Evolutionary conservation across 2,113 vertebrate species (phyloP), one percentile per base, ranked within the genome.

Genomic region (Brachyistius frenatus): DNA sequence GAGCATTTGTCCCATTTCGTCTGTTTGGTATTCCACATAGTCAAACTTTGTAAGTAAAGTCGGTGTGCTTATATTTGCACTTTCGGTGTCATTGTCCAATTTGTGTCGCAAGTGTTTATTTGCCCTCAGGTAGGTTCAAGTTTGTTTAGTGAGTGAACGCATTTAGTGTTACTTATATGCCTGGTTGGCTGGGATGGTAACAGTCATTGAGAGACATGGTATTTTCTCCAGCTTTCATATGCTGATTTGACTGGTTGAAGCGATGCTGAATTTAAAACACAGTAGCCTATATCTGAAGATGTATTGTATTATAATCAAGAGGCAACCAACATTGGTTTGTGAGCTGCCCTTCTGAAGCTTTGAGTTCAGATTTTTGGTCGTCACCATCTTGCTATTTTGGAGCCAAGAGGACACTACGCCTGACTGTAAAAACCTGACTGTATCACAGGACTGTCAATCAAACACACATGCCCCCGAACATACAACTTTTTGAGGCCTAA

Each of bases 1-100:
- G 65, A 56, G 47, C 16, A 9, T 47, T 50, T 63, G 7, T 70
- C 37, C 69, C 55, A 78, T 68, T 85, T 68, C 44, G 9, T 60
- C 63, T 61, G 32, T 55, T 86, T 87, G 35, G 39, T 84, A 73
- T 82, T 87, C 73, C 10, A 55, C 47, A 60, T 14, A 6, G 31
- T 3, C 15, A 7, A 56, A 56, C 73, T 72, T 66, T 76, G 46
- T 72, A 73, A 72, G 11, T 77, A n/a, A 60, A 44, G 58, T 54
- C 37, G 53, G 31, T 46, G 49, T 11, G 53, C 55, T 44, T 68
- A 56, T 11, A 7, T 67, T 60, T 55, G 54, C 37, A 15, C 58
- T 61, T 66, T 75, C n/a, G 37, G 33, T 54, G 23, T 58, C 31
- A 71, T 56, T 64, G 62, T 58, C 33, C 30, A 66, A 57, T 71